Evolutionary conservation across 1,140 invertebrate species (phyloP).

Genomic region (Drosophila sucinea): DNA sequence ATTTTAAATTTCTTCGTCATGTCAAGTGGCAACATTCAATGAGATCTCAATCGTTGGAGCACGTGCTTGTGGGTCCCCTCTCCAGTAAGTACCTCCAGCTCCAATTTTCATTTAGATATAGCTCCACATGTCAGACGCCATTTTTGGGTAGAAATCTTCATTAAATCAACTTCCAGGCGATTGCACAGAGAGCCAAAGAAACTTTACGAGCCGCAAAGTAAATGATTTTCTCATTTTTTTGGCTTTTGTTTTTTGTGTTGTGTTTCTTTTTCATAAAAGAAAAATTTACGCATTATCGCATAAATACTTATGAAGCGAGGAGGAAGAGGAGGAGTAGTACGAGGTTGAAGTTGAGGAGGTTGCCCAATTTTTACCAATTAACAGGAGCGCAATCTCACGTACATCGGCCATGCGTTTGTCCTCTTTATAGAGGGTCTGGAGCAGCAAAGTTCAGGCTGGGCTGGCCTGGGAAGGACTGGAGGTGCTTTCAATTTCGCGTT

Average conservation of each 20-base stretch:
- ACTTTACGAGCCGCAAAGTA: slow-evolving; percentile 66
- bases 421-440: slow-evolving; percentile 30
- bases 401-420: slow-evolving; percentile 76
- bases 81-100: neutral
- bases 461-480: slow-evolving; percentile 20
- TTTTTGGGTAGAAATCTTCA: slow-evolving; percentile 72
- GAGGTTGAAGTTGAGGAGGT: slow-evolving; percentile 33
- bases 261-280: slow-evolving; percentile 59
- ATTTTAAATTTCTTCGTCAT: neutral
- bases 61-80: neutral
- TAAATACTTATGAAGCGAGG: slow-evolving; percentile 59
- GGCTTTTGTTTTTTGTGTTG: slow-evolving; percentile 31
- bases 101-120: slow-evolving; percentile 10
- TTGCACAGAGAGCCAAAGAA: slow-evolving; percentile 57
- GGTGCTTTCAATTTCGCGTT: slow-evolving; percentile 70
- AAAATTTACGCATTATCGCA: slow-evolving; percentile 75
- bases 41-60: slow-evolving; percentile 5
- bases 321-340: neutral
- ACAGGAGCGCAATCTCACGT: slow-evolving; percentile 75
- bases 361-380: slow-evolving; percentile 80
- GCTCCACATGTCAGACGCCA: slow-evolving; percentile 58
- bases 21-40: neutral
- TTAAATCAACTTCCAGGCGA: slow-evolving; percentile 79
- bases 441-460: neutral
- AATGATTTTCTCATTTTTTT: slow-evolving; percentile 38